Evolutionary conservation across 1,140 invertebrate genomes (phyloP), one percentile per base, ranked within the genome.

Genomic region (Chrysomallon squamiferum): DNA sequence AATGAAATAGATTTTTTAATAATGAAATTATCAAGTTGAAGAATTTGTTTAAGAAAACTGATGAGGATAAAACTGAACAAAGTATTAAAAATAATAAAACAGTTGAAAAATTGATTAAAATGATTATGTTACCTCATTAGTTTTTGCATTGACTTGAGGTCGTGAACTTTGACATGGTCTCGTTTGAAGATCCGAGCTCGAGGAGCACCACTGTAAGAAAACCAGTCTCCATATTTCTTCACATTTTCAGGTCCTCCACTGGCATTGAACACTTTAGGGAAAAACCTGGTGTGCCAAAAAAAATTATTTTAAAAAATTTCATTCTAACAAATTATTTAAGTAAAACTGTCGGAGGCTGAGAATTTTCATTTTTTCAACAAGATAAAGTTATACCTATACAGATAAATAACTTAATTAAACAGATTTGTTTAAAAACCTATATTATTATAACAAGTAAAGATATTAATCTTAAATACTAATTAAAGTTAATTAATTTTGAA

Each of bases 191-290:
- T 86, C 56, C 77, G 77, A 13, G 84, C 84, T 35, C 85, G 62
- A 7, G 84, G 79, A 20, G 76, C 73, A n/a, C 77, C 72, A 58
- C 83, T 66, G 62, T 86, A 85, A 0, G 78, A 78, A 56, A 90
- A 93, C 89, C 90, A 93, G 76, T 92, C 90, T 1, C 92, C 92
- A 83, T 85, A 92, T 64, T 89, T 88, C 7, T 86, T 75, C 0
- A 90, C 88, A 64, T 88, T 84, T 59, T 87, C 87, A 38, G 84
- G 84, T 3, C 86, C 73, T 15, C 88, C 88, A 76, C 89, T 88
- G n/a, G 88, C 80, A 78, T 90, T 83, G 81, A 87, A 86, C 79
- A 91, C 89, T 68, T 91, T 71, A 13, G 75, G 81, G 79, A 91
- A 92, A 76, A 91, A 91, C 18, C 86, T 87, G 69, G 4, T 71